Percentiles rank a stretch among this genome's conserved stretches.
These are phyloP conservation scores for Drosophila putrida DNA, from an alignment of 2,888 invertebrate genomes.

Conservation along the genomic window DNA sequence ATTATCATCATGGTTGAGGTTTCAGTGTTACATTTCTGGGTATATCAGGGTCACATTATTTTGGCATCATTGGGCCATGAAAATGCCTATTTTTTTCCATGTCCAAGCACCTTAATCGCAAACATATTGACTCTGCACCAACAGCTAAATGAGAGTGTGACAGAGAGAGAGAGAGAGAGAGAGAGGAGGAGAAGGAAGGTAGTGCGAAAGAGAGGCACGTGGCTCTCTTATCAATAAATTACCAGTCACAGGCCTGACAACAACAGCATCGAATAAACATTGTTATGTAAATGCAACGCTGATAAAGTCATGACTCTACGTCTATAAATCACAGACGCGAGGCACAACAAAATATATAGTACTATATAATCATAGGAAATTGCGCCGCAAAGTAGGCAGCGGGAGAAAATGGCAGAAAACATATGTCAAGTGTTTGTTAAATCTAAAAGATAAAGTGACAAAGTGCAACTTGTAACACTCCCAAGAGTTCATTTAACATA, in stretches of 20 bases:
- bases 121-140: conserved; percentile 64
- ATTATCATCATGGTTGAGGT: conserved; percentile 14
- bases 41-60: conserved; percentile 57
- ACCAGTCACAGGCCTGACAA: conserved; percentile 42
- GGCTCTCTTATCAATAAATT: conserved; percentile 75
- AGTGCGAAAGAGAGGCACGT: conserved; percentile 28
- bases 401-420: background rate
- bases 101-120: conserved; percentile 59
- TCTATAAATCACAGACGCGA: conserved; percentile 60
- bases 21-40: conserved; percentile 25
- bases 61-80: conserved; percentile 70
- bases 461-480: conserved; percentile 1
- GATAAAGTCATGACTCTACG: conserved; percentile 63
- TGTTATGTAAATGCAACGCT: conserved; percentile 67
- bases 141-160: background rate
- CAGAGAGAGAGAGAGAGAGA: background rate
- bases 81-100: conserved; percentile 53
- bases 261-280: conserved; percentile 43
- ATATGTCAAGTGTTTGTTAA: conserved; percentile 18
- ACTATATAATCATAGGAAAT: background rate
- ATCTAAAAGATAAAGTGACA: background rate
- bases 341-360: conserved; percentile 2
- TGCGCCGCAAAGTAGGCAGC: conserved; percentile 10
- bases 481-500: background rate
- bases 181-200: background rate